A percentile compares a stretch with the other conserved stretches of the same genome.
These are phyloP conservation scores for Centrocercus urophasianus DNA, from an alignment of 2,113 vertebrate species.

Conservation along the genomic window DNA sequence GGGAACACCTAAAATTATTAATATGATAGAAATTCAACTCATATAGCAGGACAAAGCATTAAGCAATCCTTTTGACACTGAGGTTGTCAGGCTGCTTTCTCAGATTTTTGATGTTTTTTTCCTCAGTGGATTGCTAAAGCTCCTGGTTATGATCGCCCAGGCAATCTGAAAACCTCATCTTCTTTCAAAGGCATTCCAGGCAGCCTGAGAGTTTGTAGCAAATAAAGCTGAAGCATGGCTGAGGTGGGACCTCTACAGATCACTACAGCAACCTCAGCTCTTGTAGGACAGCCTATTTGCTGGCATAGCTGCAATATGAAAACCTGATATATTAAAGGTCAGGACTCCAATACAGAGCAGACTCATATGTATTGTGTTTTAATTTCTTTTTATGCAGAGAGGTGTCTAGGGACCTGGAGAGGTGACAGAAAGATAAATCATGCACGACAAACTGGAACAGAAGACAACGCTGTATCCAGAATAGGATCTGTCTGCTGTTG, in stretches of 20 bases:
- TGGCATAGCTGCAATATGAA: conserved; percentile 33
- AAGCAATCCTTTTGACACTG: not conserved
- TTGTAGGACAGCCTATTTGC: conserved; percentile 7
- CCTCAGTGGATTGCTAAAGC: not conserved
- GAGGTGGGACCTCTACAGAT: not conserved
- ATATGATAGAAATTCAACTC: conserved; percentile 27
- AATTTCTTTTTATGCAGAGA: conserved; percentile 57
- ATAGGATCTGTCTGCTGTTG: not conserved
- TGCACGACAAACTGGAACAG: conserved; percentile 43
- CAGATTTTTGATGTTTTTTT: conserved; percentile 16
- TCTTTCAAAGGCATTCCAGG: conserved; percentile 22
- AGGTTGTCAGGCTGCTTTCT: not conserved
- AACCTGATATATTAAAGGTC: conserved; percentile 67
- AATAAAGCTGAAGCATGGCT: conserved; percentile 32
- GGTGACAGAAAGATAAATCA: conserved; percentile 65
- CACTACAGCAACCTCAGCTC: conserved; percentile 15
- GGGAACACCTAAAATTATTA: not conserved
- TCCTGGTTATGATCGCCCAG: not conserved
- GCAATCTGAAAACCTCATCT: conserved; percentile 39
- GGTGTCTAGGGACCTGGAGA: conserved; percentile 37
- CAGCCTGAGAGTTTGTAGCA: conserved; percentile 23
- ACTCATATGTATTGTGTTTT: conserved; percentile 62
- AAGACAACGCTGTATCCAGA: conserved; percentile 42
- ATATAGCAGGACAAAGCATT: conserved; percentile 10
- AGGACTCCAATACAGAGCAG: conserved; percentile 54